Percentiles rank a stretch among this genome's conserved stretches.
Evolutionary conservation across 2,888 invertebrate species (phyloP).

Genomic region (Polyommatus iphigenia): DNA sequence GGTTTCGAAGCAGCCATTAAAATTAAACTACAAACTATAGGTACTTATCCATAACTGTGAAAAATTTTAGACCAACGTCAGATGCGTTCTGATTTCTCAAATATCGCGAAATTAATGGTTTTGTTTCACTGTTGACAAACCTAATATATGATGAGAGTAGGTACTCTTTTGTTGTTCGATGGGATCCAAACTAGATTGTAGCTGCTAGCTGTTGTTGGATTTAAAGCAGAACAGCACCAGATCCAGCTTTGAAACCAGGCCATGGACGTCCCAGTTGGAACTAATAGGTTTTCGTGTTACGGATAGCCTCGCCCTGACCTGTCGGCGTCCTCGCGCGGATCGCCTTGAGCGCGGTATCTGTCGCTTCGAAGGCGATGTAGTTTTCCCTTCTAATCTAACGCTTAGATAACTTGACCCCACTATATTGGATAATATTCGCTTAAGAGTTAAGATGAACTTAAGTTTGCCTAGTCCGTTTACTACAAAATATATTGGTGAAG

Average conservation of each 20-base stretch:
- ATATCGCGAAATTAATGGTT: too few species aligned
- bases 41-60: too few species aligned
- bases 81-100: too few species aligned
- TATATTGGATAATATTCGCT: not conserved
- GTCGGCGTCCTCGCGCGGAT: not conserved
- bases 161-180: too few species aligned
- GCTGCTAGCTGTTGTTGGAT: not conserved
- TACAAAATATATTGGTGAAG: too few species aligned
- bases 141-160: too few species aligned
- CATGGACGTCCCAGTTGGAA: not conserved
- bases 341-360: slow-evolving; percentile 23
- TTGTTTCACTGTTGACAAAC: too few species aligned
- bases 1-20: too few species aligned
- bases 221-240: not conserved
- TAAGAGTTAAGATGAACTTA: not conserved
- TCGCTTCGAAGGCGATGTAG: slow-evolving; percentile 2
- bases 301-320: slow-evolving; percentile 25
- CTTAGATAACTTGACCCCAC: not conserved
- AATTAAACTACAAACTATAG: too few species aligned
- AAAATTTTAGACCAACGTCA: too few species aligned
- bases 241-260: not conserved
- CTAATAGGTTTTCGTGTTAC: not conserved
- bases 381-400: slow-evolving; percentile 15
- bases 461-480: too few species aligned
- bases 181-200: not conserved